These are phyloP conservation scores for Eretmocerus hayati DNA, from an alignment of 2,888 invertebrate genomes.

Conservation along the genomic window DNA sequence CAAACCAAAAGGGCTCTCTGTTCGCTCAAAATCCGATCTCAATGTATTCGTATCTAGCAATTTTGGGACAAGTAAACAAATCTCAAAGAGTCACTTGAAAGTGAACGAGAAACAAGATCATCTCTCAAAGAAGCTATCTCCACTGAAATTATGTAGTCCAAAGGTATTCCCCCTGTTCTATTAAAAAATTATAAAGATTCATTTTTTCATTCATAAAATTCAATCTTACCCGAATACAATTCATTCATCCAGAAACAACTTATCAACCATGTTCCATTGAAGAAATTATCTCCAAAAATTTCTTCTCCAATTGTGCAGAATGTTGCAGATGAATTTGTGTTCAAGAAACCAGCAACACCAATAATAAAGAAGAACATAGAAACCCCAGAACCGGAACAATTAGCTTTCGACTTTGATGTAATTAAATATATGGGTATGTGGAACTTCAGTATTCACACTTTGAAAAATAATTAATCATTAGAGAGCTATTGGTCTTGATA, in stretches of 20 bases:
- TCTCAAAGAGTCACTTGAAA: slow-evolving; percentile 6
- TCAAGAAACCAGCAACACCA: slow-evolving; percentile 27
- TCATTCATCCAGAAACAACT: slow-evolving; percentile 6
- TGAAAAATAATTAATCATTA: slow-evolving; percentile 15
- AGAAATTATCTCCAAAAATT: slow-evolving; percentile 18
- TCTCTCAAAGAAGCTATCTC: slow-evolving; percentile 4
- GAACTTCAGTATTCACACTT: slow-evolving; percentile 7
- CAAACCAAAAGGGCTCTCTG: slow-evolving; percentile 31
- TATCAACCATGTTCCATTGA: slow-evolving; percentile 1
- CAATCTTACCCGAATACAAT: neutral
- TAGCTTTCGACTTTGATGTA: slow-evolving; percentile 24
- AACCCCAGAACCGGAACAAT: slow-evolving; percentile 27
- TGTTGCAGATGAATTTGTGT: slow-evolving; percentile 21
- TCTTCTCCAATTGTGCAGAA: slow-evolving; percentile 15
- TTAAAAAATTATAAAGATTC: neutral
- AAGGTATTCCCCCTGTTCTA: slow-evolving; percentile 13
- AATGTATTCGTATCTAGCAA: slow-evolving; percentile 19
- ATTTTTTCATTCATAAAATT: neutral
- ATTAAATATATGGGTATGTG: slow-evolving; percentile 22
- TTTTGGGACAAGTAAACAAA: slow-evolving; percentile 1
- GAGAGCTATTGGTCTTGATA: neutral
- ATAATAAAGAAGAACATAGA: slow-evolving; percentile 10
- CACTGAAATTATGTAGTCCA: slow-evolving; percentile 15
- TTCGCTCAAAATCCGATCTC: slow-evolving; percentile 29
- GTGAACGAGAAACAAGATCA: too few species aligned